Evolutionary conservation across 1,140 invertebrate species (phyloP), one percentile per base, ranked within the genome.

Genomic region (Cardiocondyla obscurior): DNA sequence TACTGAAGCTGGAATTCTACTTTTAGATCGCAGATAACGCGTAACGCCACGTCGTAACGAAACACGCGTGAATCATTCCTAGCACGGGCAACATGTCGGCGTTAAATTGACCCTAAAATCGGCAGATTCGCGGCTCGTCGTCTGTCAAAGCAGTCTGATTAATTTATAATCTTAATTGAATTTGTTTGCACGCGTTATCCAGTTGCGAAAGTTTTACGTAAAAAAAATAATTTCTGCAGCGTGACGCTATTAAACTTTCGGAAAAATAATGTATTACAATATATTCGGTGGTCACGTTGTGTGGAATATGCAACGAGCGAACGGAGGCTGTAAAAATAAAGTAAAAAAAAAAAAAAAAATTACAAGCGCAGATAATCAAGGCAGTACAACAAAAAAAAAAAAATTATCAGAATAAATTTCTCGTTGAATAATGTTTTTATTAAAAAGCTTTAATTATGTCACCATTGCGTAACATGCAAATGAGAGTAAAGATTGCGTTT

Each of bases 11-110:
- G 67, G 82, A 88, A 85, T 86, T 88, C 90, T 85, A 89, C 88
- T 90, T 91, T 91, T 90, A 89, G 90, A 90, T 85, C 49, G 49
- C 22, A 72, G 84, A 86, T 87, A 86, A 76, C 62, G 55, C 46
- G 76, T 67, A 65, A 85, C 36, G 82, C 46, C 84, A 42, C 65
- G 30, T 81, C 36, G 67, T 62, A 74, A 49, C 33, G 58, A 30
- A 79, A 79, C 46, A 28, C 10, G 10, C 46, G 16, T 44, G 83
- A 84, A 60, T 84, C 72, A 44, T 69, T n/a, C 51, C 36, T 51
- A 36, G 16, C 10, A 4, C n/a, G 28, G 6, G 25, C 10, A n/a
- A 67, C 39, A n/a, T n/a, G 39, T 19, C 55, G 49, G 69, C 22
- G 28, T 46, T 33, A 82, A 86, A 67, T 67, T 83, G 64, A 85